A percentile compares a stretch with the other conserved stretches of the same genome.
These are phyloP conservation scores for Chloroclystis v-ata DNA, from an alignment of 2,888 invertebrate species.

Conservation along the genomic window DNA sequence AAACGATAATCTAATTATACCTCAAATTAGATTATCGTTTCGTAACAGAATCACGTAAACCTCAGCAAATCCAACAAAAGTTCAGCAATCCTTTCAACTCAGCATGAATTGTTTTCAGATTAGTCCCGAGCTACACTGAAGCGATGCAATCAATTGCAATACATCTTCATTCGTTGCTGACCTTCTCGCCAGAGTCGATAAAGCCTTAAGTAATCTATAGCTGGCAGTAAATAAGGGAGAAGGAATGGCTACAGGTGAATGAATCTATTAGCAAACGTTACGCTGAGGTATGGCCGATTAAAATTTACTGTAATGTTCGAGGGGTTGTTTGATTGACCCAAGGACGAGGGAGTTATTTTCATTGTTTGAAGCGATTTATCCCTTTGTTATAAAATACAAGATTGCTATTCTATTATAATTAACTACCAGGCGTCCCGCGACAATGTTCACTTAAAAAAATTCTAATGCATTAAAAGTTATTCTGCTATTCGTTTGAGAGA, in stretches of 20 bases:
- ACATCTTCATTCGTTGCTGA: constrained; percentile 21
- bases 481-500: no score
- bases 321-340: not conserved
- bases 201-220: constrained; percentile 32
- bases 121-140: constrained; percentile 12
- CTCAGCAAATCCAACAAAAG: not conserved
- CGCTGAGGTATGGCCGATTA: constrained; percentile 6
- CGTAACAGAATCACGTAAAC: no score
- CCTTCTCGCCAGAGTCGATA: constrained; percentile 15
- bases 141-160: constrained; percentile 17
- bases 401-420: no score
- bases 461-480: no score
- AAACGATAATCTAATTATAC: no score
- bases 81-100: constrained; percentile 24
- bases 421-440: no score
- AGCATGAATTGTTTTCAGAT: constrained; percentile 15
- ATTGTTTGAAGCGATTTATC: not conserved
- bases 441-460: no score
- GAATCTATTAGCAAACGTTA: constrained; percentile 25
- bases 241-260: constrained; percentile 25
- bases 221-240: constrained; percentile 23
- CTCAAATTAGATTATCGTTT: no score
- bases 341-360: not conserved
- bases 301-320: constrained; percentile 2
- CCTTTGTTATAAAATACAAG: not conserved